Base-by-base conservation (phyloP, 2,797 vertebrate species). In the Propithecus perrieri region DNA sequence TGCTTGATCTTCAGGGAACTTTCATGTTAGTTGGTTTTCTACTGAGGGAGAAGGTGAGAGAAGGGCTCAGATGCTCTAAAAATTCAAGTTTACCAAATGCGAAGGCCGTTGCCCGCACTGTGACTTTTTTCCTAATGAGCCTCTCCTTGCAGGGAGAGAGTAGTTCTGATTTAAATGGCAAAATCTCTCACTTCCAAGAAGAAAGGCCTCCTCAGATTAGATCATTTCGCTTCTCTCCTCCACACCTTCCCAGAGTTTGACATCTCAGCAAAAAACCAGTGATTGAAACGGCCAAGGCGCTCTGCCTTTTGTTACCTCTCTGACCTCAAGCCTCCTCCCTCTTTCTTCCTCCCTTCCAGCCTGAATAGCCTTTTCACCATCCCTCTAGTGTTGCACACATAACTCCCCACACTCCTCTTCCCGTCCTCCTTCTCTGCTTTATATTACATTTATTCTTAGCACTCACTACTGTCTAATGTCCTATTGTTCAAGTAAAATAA, bases 381-480 rank as follows among this genome's bases (percentile, higher is more conserved):
- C 55, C 4, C 38, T 48, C 46, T 35, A 9, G 8, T 5, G 5
- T 15, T 0, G 18, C 33, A 46, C 8, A 1, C n/a, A 9, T 4
- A n/a, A 15, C 30, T 28, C 46, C 33, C 9, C 13, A 5, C 18
- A 7, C 11, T 8, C 43, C 11, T 11, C 35, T 71, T 50, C 17
- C 80, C 20, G 8, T 35, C 69, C 41, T 57, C 69, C 57, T 55
- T 1, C 28, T 75, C 46, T 20, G 46, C 28, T 90, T 78, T 50
- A 30, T 35, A 38, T 86, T 50, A 33, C 24, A 50, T 83, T 72
- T 18, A 87, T 38, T 76, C 41, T n/a, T 8, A 41, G 57, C 10
- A 26, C 12, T 65, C 65, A 57, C 41, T 65, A 33, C 50, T 67
- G 1, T n/a, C 35, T 38, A 61, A 63, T 28, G 35, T 67, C 10